A percentile compares a stretch with the other conserved stretches of the same genome.
Evolutionary conservation across 2,888 invertebrate species (phyloP).

Genomic region (Macrophya annulata): DNA sequence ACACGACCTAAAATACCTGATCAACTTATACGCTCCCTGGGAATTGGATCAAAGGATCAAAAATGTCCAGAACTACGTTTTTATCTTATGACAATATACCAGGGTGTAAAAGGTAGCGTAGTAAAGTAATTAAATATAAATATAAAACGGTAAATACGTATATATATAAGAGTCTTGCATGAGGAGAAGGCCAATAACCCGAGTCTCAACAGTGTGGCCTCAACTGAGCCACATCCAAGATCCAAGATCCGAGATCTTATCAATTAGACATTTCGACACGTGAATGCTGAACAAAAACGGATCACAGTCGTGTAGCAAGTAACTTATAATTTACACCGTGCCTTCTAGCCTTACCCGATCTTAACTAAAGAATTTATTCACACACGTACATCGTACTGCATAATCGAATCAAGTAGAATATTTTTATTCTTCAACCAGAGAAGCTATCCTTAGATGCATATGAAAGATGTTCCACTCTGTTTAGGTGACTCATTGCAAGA

Average conservation of each 20-base stretch:
- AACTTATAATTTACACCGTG: slow-evolving; percentile 19
- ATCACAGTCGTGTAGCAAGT: slow-evolving; percentile 42
- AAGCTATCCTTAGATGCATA: not conserved
- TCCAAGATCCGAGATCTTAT: slow-evolving; percentile 42
- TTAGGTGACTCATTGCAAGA: not conserved
- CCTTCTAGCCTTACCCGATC: not conserved
- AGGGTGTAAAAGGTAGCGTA: not conserved
- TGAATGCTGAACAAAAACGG: slow-evolving; percentile 30
- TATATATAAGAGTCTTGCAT: not conserved
- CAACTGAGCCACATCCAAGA: slow-evolving; percentile 35
- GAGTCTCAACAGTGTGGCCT: slow-evolving; percentile 15
- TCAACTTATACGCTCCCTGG: slow-evolving; percentile 15
- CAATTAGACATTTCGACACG: slow-evolving; percentile 42
- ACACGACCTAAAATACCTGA: slow-evolving; percentile 15
- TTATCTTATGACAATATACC: not conserved
- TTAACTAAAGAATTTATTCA: slow-evolving; percentile 11
- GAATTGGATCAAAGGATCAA: slow-evolving; percentile 28
- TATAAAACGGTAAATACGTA: slow-evolving; percentile 27
- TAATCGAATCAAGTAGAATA: slow-evolving; percentile 5
- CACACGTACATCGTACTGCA: not conserved
- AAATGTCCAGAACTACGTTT: not conserved
- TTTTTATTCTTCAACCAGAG: not conserved
- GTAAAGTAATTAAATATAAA: slow-evolving; percentile 17
- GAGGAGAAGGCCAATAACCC: slow-evolving; percentile 49
- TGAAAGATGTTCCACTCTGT: not conserved